phyloP scores from a whole-genome alignment of 1,140 invertebrate genomes.

The Spodoptera litura region DNA sequence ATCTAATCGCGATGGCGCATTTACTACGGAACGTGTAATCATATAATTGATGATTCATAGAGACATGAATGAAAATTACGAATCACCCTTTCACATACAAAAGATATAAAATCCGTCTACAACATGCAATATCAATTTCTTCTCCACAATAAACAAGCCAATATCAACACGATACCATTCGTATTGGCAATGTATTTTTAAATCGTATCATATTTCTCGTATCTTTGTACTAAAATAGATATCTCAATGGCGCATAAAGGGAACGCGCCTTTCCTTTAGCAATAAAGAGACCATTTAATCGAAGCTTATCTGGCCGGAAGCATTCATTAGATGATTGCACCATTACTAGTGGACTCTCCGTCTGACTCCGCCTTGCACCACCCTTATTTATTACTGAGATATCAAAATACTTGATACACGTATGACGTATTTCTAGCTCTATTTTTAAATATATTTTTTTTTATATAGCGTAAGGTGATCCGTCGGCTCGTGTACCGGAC shows the following conservation, averaged over 20 bases:
- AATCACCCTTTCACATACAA: not conserved
- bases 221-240: slow-evolving; percentile 66
- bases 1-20: slow-evolving; percentile 65
- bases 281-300: slow-evolving; percentile 85
- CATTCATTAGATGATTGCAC: slow-evolving; percentile 85
- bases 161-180: slow-evolving; percentile 37
- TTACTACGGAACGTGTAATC: slow-evolving; percentile 1
- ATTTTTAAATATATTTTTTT: no score
- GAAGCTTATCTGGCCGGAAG: slow-evolving; percentile 84
- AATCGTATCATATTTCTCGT: slow-evolving; percentile 52
- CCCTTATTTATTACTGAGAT: slow-evolving; percentile 59
- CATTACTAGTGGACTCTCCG: slow-evolving; percentile 77
- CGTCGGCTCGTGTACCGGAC: no score
- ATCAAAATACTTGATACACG: slow-evolving; percentile 47
- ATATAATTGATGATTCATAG: not conserved
- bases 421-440: no score
- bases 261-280: slow-evolving; percentile 81
- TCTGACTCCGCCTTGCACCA: slow-evolving; percentile 58
- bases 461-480: no score
- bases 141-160: slow-evolving; percentile 43
- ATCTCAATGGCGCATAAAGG: slow-evolving; percentile 83
- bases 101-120: not conserved
- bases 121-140: slow-evolving; percentile 56
- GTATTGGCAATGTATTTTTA: slow-evolving; percentile 41
- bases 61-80: not conserved